A percentile compares a stretch with the other conserved stretches of the same genome.
These are phyloP conservation scores for Coregonus clupeaformis DNA, from an alignment of 2,113 vertebrate species.

Conservation along the genomic window DNA sequence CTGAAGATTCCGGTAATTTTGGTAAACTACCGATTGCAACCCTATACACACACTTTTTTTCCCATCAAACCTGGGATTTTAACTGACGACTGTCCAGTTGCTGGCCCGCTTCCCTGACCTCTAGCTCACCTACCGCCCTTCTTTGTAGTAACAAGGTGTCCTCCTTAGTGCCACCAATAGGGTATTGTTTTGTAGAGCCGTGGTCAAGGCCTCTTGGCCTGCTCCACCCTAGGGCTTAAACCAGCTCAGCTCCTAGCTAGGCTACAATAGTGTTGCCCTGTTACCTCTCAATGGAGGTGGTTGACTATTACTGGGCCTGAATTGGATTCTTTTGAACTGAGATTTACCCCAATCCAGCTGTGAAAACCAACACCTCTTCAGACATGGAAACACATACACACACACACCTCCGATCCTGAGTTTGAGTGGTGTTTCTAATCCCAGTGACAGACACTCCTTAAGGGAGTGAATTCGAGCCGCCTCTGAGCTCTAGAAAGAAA, in stretches of 20 bases:
- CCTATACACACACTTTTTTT: too few species aligned
- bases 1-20: too few species aligned
- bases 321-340: conserved; percentile 29
- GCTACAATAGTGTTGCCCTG: background rate
- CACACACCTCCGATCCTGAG: background rate
- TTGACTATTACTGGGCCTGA: background rate
- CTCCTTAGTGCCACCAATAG: background rate
- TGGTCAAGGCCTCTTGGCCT: background rate
- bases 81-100: too few species aligned
- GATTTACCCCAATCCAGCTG: conserved; percentile 20
- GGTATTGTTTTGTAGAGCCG: background rate
- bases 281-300: background rate
- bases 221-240: background rate
- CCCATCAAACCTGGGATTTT: too few species aligned
- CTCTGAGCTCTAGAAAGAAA: background rate
- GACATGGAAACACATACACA: conserved; percentile 5
- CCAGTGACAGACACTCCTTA: background rate
- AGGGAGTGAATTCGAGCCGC: background rate
- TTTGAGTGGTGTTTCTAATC: background rate
- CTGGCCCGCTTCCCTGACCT: too few species aligned
- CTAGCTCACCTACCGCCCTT: background rate
- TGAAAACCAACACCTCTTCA: conserved; percentile 27
- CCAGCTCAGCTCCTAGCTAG: too few species aligned
- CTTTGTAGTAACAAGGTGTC: background rate
- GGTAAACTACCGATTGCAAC: too few species aligned